Conservation (phyloP, 2,888 invertebrate species). For the Parnassius mnemosyne region DNA sequence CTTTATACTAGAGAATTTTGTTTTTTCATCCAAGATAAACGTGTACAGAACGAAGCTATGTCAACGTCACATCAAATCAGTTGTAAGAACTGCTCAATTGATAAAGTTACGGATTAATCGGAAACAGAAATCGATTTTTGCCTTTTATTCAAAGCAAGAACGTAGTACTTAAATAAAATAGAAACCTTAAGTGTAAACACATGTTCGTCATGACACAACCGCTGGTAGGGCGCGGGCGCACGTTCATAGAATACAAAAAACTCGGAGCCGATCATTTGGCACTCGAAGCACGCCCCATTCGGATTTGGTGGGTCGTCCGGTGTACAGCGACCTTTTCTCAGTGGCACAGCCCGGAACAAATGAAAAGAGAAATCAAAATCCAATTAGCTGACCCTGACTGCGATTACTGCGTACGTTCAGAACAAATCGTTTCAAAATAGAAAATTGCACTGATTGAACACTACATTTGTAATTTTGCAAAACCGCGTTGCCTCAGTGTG, state of each 20-base stretch:
- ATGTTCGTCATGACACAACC: conserved; percentile 7
- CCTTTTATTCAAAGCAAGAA: no score
- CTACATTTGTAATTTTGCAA: conserved; percentile 8
- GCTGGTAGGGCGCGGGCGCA: conserved; percentile 9
- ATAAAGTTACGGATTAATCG: no score
- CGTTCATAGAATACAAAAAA: conserved; percentile 19
- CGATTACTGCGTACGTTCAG: conserved; percentile 8
- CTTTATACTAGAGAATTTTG: no score
- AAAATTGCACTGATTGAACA: conserved; percentile 19
- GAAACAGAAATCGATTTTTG: no score
- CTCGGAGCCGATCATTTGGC: conserved; percentile 6
- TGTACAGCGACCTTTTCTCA: conserved; percentile 14
- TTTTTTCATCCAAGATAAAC: no score
- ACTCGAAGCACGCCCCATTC: conserved; percentile 18
- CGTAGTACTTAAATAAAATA: background rate
- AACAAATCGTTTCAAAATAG: conserved; percentile 18
- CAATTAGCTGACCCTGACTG: conserved; percentile 18
- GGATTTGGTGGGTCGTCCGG: conserved; percentile 22
- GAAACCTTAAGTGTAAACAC: conserved; percentile 18
- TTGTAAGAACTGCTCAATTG: no score
- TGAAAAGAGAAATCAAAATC: conserved; percentile 25
- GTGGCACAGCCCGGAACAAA: conserved; percentile 9
- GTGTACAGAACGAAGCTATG: no score
- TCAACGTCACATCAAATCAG: no score
- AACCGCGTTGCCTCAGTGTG: background rate